Evolutionary conservation across 2,797 vertebrate genomes (phyloP).

Genomic region (Anguilla pacifica): DNA sequence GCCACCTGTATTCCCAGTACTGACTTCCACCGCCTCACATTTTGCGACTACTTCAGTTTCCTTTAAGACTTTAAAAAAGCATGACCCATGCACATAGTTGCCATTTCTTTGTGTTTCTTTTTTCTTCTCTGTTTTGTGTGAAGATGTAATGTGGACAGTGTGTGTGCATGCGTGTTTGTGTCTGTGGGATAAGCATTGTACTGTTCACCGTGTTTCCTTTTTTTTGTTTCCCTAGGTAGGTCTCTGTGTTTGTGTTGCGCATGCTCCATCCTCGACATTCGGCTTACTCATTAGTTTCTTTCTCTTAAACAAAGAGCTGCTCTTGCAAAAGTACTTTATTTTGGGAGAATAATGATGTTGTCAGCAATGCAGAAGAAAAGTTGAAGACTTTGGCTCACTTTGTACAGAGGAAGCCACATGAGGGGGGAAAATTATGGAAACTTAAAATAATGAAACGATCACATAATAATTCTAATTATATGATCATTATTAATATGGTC

Average conservation of each 20-base stretch:
- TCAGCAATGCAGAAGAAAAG: not conserved
- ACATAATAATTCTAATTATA: not conserved
- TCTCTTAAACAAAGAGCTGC: not conserved
- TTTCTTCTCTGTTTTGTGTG: constrained; percentile 36
- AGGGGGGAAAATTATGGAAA: not conserved
- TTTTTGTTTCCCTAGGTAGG: not conserved
- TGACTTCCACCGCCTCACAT: constrained; percentile 45
- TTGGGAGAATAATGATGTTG: not conserved
- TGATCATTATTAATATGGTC: not conserved
- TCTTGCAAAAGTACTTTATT: not conserved
- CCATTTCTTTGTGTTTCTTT: not conserved
- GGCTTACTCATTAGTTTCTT: not conserved
- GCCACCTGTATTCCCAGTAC: constrained; percentile 29
- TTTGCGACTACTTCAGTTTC: constrained; percentile 37
- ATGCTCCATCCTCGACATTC: not conserved
- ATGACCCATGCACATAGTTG: constrained; percentile 14
- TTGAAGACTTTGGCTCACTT: not conserved
- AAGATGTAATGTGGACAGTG: constrained; percentile 37
- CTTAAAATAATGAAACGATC: no score
- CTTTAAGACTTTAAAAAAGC: not conserved
- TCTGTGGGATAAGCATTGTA: constrained; percentile 15
- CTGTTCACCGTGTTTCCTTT: not conserved
- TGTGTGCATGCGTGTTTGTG: constrained; percentile 60
- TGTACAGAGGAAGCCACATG: not conserved
- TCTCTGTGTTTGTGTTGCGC: not conserved